Evolutionary conservation across 2,797 vertebrate genomes (phyloP).

Genomic region (Cyprinodon diabolis): DNA sequence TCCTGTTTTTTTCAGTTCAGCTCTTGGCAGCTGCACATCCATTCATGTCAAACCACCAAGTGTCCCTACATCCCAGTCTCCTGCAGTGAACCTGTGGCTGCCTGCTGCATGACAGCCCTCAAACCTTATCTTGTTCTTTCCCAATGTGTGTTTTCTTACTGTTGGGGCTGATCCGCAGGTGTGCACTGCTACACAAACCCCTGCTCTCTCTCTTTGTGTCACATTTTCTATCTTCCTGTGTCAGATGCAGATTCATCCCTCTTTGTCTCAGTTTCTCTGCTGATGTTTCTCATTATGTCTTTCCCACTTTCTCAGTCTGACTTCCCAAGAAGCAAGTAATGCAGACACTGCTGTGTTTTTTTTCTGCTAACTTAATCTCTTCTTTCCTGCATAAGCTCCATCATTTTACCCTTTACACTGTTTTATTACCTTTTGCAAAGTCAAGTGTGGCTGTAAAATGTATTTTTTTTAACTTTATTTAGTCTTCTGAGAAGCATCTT

Average conservation of each 20-base stretch:
- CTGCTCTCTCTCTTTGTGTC: slow-evolving; percentile 60
- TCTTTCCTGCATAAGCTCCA: slow-evolving; percentile 16
- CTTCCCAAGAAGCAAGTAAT: slow-evolving; percentile 35
- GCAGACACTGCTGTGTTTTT: slow-evolving; percentile 6
- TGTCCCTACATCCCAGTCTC: slow-evolving; percentile 70
- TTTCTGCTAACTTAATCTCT: slow-evolving; percentile 3
- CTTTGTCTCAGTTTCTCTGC: slow-evolving; percentile 34
- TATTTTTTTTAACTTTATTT: slow-evolving; percentile 29
- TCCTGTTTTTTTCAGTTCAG: slow-evolving; percentile 82
- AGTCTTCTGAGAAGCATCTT: slow-evolving; percentile 33
- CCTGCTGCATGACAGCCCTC: slow-evolving; percentile 34
- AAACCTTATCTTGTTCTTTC: slow-evolving; percentile 45
- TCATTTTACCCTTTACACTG: slow-evolving; percentile 9
- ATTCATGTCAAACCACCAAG: slow-evolving; percentile 79
- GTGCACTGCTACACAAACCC: slow-evolving; percentile 48
- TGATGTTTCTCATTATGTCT: slow-evolving; percentile 21
- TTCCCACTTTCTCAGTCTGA: slow-evolving; percentile 22
- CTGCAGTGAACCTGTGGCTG: slow-evolving; percentile 48
- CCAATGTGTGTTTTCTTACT: slow-evolving; percentile 40
- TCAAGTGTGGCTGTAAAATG: slow-evolving; percentile 17
- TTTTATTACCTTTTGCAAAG: slow-evolving; percentile 16
- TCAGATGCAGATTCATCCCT: slow-evolving; percentile 43
- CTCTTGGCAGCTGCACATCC: slow-evolving; percentile 81
- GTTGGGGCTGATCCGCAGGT: slow-evolving; percentile 55
- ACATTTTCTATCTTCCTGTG: slow-evolving; percentile 57